Evolutionary conservation across 1,140 invertebrate genomes (phyloP).

Genomic region (Ladona fulva): DNA sequence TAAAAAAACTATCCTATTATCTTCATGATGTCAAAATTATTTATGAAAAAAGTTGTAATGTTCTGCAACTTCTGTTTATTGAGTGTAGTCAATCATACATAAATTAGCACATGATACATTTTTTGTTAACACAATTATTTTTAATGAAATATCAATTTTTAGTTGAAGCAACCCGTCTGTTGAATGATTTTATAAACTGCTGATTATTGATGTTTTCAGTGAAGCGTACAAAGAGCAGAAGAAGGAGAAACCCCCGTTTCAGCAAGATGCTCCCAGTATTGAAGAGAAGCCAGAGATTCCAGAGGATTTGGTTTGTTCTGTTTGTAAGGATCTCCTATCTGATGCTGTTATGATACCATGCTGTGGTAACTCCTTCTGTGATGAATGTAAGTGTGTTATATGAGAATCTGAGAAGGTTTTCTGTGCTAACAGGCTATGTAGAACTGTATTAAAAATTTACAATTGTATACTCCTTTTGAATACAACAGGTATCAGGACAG

Average conservation of each 20-base stretch:
- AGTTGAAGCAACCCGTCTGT: constrained; percentile 19
- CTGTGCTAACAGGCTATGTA: neutral
- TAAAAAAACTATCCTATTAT: no score
- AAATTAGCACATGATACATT: no score
- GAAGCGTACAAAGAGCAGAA: constrained; percentile 69
- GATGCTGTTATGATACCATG: constrained; percentile 96
- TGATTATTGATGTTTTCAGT: constrained; percentile 38
- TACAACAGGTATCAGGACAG: constrained; percentile 69
- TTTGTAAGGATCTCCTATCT: constrained; percentile 86
- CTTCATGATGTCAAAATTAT: no score
- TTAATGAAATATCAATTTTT: no score
- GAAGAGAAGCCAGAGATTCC: constrained; percentile 67
- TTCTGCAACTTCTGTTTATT: no score
- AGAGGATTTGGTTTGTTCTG: constrained; percentile 79
- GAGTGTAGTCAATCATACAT: no score
- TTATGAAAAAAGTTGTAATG: no score
- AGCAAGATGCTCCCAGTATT: constrained; percentile 40
- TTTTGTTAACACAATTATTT: no score
- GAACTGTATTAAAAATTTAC: constrained; percentile 14
- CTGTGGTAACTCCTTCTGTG: constrained; percentile 95
- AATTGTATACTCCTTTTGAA: constrained; percentile 17
- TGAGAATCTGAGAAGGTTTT: constrained; percentile 13
- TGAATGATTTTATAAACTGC: constrained; percentile 14
- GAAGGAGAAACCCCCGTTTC: constrained; percentile 52
- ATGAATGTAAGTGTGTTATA: constrained; percentile 74